Evolutionary conservation across 2,797 vertebrate genomes (phyloP).

Genomic region (Heterohyrax brucei): DNA sequence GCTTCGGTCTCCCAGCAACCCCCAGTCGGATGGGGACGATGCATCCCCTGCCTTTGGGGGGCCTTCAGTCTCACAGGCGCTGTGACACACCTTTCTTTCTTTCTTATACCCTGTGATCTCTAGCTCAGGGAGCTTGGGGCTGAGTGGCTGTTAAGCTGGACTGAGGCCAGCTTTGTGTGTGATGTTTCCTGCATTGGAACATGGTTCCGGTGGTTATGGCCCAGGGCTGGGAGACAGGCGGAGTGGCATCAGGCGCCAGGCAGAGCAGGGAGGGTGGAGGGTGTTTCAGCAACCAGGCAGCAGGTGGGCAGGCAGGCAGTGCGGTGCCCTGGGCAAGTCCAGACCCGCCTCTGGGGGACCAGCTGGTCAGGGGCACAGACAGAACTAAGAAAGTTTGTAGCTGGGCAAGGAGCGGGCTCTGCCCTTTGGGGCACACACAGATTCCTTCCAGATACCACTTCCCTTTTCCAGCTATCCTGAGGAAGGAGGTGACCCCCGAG

Average conservation of each 20-base stretch:
- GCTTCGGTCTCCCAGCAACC: neutral
- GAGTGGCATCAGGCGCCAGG: conserved; percentile 24
- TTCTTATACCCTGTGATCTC: neutral
- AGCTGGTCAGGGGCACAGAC: neutral
- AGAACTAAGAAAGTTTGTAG: neutral
- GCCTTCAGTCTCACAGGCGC: neutral
- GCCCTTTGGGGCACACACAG: neutral
- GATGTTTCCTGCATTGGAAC: neutral
- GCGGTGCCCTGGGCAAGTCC: conserved; percentile 35
- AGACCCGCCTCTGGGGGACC: neutral
- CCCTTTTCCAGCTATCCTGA: conserved; percentile 9
- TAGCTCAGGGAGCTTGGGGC: neutral
- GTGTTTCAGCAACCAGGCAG: neutral
- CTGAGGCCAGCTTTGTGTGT: neutral
- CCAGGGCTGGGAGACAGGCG: conserved; percentile 65
- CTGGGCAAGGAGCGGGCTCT: neutral
- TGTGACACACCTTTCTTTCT: neutral
- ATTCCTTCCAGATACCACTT: neutral
- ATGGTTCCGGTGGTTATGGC: neutral
- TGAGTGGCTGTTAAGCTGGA: neutral
- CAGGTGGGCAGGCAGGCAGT: neutral
- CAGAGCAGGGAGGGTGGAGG: conserved; percentile 55
- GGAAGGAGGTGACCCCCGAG: neutral
- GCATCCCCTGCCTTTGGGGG: neutral
- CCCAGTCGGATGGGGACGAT: no score